Conservation (phyloP, 1,140 invertebrate genomes). For the Orius insidiosus region DNA sequence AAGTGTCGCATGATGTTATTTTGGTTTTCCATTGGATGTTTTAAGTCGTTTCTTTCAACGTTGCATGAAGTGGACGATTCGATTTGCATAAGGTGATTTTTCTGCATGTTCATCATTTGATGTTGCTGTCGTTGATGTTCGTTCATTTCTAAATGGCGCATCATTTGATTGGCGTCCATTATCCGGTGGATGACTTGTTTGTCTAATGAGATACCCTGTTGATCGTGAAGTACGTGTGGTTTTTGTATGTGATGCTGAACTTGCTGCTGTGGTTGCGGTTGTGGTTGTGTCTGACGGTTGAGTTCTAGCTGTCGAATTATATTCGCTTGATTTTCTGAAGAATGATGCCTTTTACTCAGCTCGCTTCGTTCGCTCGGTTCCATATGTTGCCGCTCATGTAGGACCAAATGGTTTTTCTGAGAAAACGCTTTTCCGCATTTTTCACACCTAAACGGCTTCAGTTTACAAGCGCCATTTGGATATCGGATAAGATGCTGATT, state of each 20-base stretch:
- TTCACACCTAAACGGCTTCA: slow-evolving; percentile 60
- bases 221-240: slow-evolving; percentile 9
- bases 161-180: slow-evolving; percentile 7
- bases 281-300: slow-evolving; percentile 3
- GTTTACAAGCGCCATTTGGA: slow-evolving; percentile 59
- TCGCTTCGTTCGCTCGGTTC: slow-evolving; percentile 26
- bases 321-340: slow-evolving; percentile 1
- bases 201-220: slow-evolving; percentile 11
- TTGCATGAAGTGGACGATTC: slow-evolving; percentile 17
- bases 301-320: slow-evolving; percentile 4
- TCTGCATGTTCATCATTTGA: slow-evolving; percentile 11
- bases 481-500: slow-evolving; percentile 47
- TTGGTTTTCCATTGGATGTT: slow-evolving; percentile 4
- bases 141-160: background rate
- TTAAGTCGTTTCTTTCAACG: background rate
- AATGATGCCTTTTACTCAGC: slow-evolving; percentile 9
- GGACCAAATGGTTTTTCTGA: slow-evolving; percentile 62
- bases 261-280: background rate
- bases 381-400: slow-evolving; percentile 67
- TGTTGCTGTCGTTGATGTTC: slow-evolving; percentile 3
- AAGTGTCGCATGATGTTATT: slow-evolving; percentile 1
- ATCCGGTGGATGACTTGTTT: slow-evolving; percentile 1
- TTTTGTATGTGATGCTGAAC: slow-evolving; percentile 2
- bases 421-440: slow-evolving; percentile 76
- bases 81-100: slow-evolving; percentile 19